A percentile compares a stretch with the other conserved stretches of the same genome.
These are phyloP conservation scores for Fukomys damarensis DNA, from an alignment of 2,113 vertebrate species.

Conservation along the genomic window DNA sequence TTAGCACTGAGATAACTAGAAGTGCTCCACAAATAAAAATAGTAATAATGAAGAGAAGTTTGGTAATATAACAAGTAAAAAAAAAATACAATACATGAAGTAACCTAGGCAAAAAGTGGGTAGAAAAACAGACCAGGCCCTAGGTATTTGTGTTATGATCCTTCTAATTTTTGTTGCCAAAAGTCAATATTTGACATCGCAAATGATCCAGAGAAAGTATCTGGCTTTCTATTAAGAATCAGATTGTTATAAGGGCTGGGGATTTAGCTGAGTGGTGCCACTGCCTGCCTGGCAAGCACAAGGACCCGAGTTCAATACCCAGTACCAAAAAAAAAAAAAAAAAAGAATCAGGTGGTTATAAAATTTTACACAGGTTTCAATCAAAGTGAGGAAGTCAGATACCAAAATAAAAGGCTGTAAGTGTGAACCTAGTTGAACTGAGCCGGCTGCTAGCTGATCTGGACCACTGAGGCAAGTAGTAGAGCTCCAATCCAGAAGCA, in stretches of 20 bases:
- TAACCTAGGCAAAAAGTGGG: background rate
- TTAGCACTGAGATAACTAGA: background rate
- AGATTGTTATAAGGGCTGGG: too few relatives aligned
- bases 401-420: background rate
- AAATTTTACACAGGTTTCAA: background rate
- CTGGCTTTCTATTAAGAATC: background rate
- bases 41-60: conserved; percentile 1
- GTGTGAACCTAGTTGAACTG: background rate
- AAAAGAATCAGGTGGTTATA: background rate
- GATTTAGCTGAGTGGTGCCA: too few relatives aligned
- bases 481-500: background rate
- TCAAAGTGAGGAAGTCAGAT: background rate
- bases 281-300: too few relatives aligned
- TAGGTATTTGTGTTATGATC: background rate
- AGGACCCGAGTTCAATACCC: too few relatives aligned
- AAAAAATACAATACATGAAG: background rate
- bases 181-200: background rate
- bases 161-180: background rate
- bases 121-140: background rate
- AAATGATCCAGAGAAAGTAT: background rate
- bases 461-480: background rate
- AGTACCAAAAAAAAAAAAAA: too few relatives aligned
- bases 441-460: background rate
- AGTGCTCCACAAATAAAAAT: background rate
- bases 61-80: background rate